These are phyloP conservation scores for Cyphomyrmex costatus DNA, from an alignment of 1,140 invertebrate species.

Conservation along the genomic window DNA sequence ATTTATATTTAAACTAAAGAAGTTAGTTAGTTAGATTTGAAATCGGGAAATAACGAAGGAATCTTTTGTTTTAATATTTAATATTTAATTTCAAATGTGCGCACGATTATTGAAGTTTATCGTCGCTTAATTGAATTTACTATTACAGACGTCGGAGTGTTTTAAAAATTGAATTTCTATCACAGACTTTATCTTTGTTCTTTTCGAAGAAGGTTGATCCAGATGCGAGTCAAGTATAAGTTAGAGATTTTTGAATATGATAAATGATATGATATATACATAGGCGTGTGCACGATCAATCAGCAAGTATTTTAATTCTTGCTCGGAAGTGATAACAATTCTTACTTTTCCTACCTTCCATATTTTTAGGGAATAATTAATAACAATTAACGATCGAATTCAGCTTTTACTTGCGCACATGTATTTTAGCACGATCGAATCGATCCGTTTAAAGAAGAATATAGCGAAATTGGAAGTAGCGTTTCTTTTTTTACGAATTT, in stretches of 20 bases:
- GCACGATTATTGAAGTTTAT: background rate
- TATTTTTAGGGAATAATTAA: conserved; percentile 1
- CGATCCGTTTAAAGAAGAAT: background rate
- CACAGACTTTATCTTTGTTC: background rate
- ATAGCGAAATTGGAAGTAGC: background rate
- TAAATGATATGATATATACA: background rate
- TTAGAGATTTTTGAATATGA: conserved; percentile 5
- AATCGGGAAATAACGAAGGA: no score
- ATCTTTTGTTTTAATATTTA: background rate
- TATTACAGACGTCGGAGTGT: background rate
- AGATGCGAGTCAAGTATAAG: conserved; percentile 2
- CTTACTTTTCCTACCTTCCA: conserved; percentile 12
- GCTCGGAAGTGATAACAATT: background rate
- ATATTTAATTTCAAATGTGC: background rate
- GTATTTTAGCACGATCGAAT: background rate
- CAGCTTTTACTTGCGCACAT: background rate
- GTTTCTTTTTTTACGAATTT: background rate
- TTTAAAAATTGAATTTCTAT: background rate
- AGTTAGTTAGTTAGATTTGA: background rate
- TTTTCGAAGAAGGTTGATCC: background rate
- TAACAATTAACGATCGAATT: background rate
- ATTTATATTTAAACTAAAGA: conserved; percentile 1
- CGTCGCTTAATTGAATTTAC: background rate
- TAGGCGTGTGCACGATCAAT: background rate
- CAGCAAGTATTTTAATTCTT: conserved; percentile 4